These are phyloP conservation scores for Xyrauchen texanus DNA, from an alignment of 2,113 vertebrate genomes.

Conservation along the genomic window DNA sequence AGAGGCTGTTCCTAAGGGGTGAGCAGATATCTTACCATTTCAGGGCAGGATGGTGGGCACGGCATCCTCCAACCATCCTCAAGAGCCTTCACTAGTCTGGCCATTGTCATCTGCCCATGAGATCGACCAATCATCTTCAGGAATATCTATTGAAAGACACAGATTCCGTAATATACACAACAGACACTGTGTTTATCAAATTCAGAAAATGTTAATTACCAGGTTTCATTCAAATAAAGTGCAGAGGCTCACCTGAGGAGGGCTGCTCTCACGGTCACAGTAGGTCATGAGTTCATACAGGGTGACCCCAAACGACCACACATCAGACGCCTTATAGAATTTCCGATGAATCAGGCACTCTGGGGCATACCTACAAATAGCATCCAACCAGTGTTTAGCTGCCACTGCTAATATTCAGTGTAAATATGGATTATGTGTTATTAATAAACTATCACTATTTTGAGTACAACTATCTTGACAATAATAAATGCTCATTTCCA, in stretches of 20 bases:
- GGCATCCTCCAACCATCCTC: conserved; percentile 79
- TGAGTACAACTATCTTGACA: no score
- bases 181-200: neutral
- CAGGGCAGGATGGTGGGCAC: conserved; percentile 72
- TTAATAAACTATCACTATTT: no score
- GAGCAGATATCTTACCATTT: conserved; percentile 70
- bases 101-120: conserved; percentile 87
- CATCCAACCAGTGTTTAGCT: neutral
- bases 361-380: conserved; percentile 79
- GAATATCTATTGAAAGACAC: conserved; percentile 72
- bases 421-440: no score
- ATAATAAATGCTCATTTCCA: no score
- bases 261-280: conserved; percentile 80
- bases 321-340: conserved; percentile 85
- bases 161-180: neutral
- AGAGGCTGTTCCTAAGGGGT: no score
- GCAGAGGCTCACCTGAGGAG: conserved; percentile 74
- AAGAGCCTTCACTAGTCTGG: conserved; percentile 77
- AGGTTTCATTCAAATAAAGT: neutral
- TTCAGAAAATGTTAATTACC: neutral
- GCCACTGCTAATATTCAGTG: neutral
- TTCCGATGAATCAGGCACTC: conserved; percentile 85
- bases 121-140: conserved; percentile 84
- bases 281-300: conserved; percentile 86
- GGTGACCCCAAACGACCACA: conserved; percentile 87